phyloP scores from a whole-genome alignment of 2,888 invertebrate species.

The Mythimna loreyi region DNA sequence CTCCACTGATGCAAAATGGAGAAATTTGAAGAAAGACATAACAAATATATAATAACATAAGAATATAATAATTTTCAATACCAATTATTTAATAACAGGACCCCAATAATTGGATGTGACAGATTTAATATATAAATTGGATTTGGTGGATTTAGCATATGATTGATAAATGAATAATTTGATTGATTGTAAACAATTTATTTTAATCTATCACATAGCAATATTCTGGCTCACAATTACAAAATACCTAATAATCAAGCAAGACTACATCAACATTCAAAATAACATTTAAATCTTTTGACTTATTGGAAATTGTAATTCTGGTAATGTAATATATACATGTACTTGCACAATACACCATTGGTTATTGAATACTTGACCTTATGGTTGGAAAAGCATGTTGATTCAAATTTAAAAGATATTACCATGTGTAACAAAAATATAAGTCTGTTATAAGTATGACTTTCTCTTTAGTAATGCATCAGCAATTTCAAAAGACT shows the following conservation, averaged over 20 bases:
- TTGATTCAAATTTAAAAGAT: conserved; percentile 6
- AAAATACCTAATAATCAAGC: neutral
- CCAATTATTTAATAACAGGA: too few relatives aligned
- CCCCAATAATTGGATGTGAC: too few relatives aligned
- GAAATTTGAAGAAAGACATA: too few relatives aligned
- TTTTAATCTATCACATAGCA: too few relatives aligned
- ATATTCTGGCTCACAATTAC: neutral
- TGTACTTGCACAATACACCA: conserved; percentile 14
- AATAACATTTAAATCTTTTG: neutral
- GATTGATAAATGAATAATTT: too few relatives aligned
- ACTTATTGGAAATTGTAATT: neutral
- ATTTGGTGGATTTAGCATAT: too few relatives aligned
- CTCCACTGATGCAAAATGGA: too few relatives aligned
- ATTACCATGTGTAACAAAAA: neutral
- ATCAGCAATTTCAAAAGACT: conserved; percentile 32
- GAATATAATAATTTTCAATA: too few relatives aligned
- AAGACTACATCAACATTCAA: neutral
- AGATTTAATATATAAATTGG: too few relatives aligned
- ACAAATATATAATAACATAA: too few relatives aligned
- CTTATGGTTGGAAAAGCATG: neutral
- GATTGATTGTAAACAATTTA: too few relatives aligned
- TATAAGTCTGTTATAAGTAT: conserved; percentile 6
- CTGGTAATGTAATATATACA: neutral
- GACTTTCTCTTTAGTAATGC: conserved; percentile 54
- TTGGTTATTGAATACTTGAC: conserved; percentile 24